Percentiles rank a stretch among this genome's conserved stretches.
Evolutionary conservation across 2,888 invertebrate species (phyloP).

Genomic region (Imbricaverruca yamaguchii): DNA sequence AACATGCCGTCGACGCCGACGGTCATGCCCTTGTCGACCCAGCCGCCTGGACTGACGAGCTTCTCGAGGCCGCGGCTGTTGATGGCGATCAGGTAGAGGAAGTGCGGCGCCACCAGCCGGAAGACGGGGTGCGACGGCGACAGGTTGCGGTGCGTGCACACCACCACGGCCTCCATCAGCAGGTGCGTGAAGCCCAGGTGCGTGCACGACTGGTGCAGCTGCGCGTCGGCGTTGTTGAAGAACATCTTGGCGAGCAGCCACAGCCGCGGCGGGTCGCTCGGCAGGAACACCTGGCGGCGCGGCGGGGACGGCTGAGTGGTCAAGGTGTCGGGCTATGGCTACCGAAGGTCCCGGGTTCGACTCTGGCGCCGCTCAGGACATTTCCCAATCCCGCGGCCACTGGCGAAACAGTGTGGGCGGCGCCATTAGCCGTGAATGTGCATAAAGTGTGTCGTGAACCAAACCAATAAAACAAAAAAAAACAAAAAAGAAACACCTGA

Average conservation of each 20-base stretch:
- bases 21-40: constrained; percentile 46
- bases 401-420: too few species aligned
- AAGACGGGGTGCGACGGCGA: constrained; percentile 45
- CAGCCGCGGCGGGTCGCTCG: constrained; percentile 40
- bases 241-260: constrained; percentile 45
- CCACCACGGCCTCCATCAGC: constrained; percentile 44
- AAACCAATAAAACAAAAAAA: too few species aligned
- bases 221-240: constrained; percentile 43
- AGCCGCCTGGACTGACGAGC: constrained; percentile 42
- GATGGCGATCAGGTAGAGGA: constrained; percentile 45
- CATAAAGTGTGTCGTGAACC: too few species aligned
- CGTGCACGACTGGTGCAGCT: constrained; percentile 41
- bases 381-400: too few species aligned
- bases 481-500: too few species aligned
- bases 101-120: constrained; percentile 45
- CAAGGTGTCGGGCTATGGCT: too few species aligned
- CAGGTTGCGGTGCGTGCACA: constrained; percentile 44
- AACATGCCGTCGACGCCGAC: constrained; percentile 44
- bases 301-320: too few species aligned
- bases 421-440: too few species aligned
- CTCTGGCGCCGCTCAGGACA: too few species aligned
- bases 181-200: constrained; percentile 45
- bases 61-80: constrained; percentile 44
- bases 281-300: constrained; percentile 42
- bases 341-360: too few species aligned